These are phyloP conservation scores for Limnephilus auricula DNA, from an alignment of 2,888 invertebrate genomes.

Conservation along the genomic window DNA sequence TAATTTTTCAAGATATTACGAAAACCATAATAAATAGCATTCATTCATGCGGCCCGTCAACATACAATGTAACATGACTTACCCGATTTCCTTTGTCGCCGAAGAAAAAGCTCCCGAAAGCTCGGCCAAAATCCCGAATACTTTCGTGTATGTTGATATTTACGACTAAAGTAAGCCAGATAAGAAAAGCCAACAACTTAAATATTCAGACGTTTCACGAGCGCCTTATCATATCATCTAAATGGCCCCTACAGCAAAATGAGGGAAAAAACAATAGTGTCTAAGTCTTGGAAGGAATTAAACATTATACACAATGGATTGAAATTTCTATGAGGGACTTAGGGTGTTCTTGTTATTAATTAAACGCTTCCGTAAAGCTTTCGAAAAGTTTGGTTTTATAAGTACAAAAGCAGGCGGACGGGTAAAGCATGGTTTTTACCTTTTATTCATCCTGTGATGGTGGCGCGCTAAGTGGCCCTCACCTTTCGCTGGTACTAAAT, in stretches of 20 bases:
- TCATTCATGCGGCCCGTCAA: slow-evolving; percentile 27
- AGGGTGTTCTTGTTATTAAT: slow-evolving; percentile 43
- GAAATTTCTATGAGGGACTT: slow-evolving; percentile 40
- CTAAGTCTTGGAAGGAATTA: slow-evolving; percentile 27
- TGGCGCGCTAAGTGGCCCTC: not conserved
- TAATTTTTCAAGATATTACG: slow-evolving; percentile 6
- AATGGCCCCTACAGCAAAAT: slow-evolving; percentile 41
- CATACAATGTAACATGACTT: slow-evolving; percentile 36
- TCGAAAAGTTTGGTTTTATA: slow-evolving; percentile 7
- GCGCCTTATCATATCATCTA: slow-evolving; percentile 49
- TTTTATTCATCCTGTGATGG: not conserved
- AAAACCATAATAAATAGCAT: not conserved
- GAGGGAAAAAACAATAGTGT: slow-evolving; percentile 44
- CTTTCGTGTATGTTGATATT: slow-evolving; percentile 39
- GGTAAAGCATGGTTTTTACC: slow-evolving; percentile 22
- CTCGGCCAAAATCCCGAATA: slow-evolving; percentile 17
- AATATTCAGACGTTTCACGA: slow-evolving; percentile 34
- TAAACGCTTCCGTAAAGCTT: slow-evolving; percentile 31
- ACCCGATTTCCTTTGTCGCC: slow-evolving; percentile 19
- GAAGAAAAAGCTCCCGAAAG: not conserved
- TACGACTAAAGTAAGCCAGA: slow-evolving; percentile 38
- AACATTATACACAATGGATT: slow-evolving; percentile 39
- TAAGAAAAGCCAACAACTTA: slow-evolving; percentile 43
- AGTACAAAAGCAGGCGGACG: not conserved
- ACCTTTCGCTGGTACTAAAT: not conserved